Conservation (phyloP, 2,797 vertebrate species). For the Chaetophractus vellerosus region DNA sequence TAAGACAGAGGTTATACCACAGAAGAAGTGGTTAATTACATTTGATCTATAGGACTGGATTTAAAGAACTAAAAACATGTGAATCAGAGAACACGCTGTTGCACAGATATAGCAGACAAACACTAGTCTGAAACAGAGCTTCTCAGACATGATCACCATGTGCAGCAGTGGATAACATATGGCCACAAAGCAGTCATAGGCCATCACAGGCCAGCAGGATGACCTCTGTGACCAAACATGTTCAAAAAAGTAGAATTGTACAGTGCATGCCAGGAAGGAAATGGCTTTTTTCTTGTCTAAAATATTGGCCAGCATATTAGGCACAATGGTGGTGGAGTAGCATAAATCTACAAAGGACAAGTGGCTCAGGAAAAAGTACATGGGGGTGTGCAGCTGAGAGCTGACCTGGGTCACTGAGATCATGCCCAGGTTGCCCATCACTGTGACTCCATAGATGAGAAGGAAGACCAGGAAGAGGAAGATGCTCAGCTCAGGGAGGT, state of each 20-base stretch:
- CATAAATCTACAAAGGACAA: too few relatives aligned
- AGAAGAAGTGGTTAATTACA: slow-evolving; percentile 60
- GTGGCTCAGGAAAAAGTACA: neutral
- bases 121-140: slow-evolving; percentile 23
- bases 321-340: too few relatives aligned
- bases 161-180: slow-evolving; percentile 73
- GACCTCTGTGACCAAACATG: neutral
- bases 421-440: too few relatives aligned
- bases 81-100: neutral
- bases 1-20: neutral
- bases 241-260: slow-evolving; percentile 57
- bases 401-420: slow-evolving; percentile 9
- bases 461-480: too few relatives aligned
- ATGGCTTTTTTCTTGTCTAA: too few relatives aligned
- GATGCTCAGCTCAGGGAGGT: too few relatives aligned
- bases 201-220: slow-evolving; percentile 70
- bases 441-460: too few relatives aligned
- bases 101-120: neutral
- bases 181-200: slow-evolving; percentile 76
- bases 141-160: slow-evolving; percentile 60
- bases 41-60: slow-evolving; percentile 56
- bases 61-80: neutral
- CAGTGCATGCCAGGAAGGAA: too few relatives aligned
- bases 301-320: neutral
- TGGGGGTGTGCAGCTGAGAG: slow-evolving; percentile 26